A percentile compares a stretch with the other conserved stretches of the same genome.
phyloP scores from a whole-genome alignment of 2,797 vertebrate genomes.

The Alauda arvensis region DNA sequence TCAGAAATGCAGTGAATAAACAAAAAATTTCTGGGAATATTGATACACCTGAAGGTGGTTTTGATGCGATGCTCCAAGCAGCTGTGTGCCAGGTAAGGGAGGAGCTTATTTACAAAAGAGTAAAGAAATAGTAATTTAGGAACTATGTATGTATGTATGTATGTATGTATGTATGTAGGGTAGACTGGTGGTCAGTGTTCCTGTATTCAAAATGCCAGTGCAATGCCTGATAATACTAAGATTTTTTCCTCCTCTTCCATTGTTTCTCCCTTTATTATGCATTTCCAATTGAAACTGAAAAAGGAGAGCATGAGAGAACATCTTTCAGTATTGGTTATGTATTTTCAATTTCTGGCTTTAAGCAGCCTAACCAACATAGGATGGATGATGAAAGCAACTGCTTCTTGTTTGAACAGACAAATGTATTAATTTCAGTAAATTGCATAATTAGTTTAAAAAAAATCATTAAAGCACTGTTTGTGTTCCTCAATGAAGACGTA shows the following conservation, averaged over 20 bases:
- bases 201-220: neutral
- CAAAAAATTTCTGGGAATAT: conserved; percentile 96
- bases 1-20: conserved; percentile 86
- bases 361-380: neutral
- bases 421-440: neutral
- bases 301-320: neutral
- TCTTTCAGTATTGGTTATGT: neutral
- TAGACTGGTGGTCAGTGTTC: neutral
- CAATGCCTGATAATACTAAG: neutral
- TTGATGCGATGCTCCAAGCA: conserved; percentile 96
- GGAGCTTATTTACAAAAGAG: neutral
- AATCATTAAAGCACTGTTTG: neutral
- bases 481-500: neutral
- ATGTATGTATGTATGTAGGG: too few relatives aligned
- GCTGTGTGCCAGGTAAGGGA: conserved; percentile 89
- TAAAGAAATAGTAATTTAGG: neutral
- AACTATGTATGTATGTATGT: accelerated
- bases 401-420: neutral
- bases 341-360: neutral
- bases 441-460: neutral
- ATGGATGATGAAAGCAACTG: neutral
- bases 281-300: neutral
- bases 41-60: conserved; percentile 94
- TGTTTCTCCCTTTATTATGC: neutral
- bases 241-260: neutral